Base-by-base conservation (phyloP, 2,888 invertebrate species). In the Macrophya annulata region DNA sequence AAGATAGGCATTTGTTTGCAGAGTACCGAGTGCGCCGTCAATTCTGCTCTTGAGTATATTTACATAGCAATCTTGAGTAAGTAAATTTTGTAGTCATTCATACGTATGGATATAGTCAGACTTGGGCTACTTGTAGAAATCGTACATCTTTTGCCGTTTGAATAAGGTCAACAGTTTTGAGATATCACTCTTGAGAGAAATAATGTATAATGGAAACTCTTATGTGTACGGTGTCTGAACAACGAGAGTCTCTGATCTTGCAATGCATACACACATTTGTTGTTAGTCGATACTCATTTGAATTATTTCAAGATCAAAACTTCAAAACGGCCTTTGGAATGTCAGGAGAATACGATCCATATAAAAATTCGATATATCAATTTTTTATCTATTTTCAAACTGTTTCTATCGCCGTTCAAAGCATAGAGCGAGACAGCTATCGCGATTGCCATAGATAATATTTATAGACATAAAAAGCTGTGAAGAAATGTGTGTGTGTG, bases 391-490 rank as follows among this genome's bases (percentile, higher is more conserved):
- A 25, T 55, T 51, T n/a, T 81, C 12, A 10, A 81, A 81, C 25
- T 77, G 51, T 25, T 77, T 77, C 51, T 21, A 77, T 77, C n/a
- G 48, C 51, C 62, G 59, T 10, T 31, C 40, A 21, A 59, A 81
- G 81, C 62, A 62, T 21, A 59, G 43, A 15, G 59, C 51, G 62
- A 43, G 21, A 31, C 17, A 51, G 12, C 43, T 40, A 43, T 62
- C 81, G 15, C 81, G 81, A 62, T 43, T 37, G 43, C 62, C 62
- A 15, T 43, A 62, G 62, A 62, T 62, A 81, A 62, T 62, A 81
- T 1, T 81, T 59, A 8, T 40, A 81, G 59, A 81, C 62, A 81
- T 43, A 81, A 81, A 81, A 81, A 81, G 81, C 81, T 81, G 62
- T 62, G 81, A 81, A 81, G n/a, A 43, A 62, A 62, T 31, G n/a